Conservation (phyloP, 1,140 invertebrate species). For the Paracyclopina nana region DNA sequence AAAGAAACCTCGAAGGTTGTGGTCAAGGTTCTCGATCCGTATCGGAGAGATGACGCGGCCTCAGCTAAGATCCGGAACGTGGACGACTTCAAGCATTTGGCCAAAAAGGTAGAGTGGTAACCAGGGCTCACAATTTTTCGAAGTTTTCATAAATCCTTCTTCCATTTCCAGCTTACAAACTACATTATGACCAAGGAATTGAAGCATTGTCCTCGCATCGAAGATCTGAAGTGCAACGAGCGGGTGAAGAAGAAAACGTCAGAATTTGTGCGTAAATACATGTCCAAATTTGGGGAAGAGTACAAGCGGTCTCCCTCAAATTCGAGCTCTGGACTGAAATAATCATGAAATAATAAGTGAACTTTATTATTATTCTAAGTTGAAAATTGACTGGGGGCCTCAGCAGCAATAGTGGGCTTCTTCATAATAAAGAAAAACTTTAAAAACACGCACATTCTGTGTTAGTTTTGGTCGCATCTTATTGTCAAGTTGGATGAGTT, state of each 20-base stretch:
- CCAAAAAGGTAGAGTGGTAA: slow-evolving; percentile 59
- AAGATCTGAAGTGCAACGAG: slow-evolving; percentile 69
- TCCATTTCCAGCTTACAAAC: slow-evolving; percentile 61
- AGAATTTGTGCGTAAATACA: slow-evolving; percentile 87
- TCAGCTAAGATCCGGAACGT: slow-evolving; percentile 63
- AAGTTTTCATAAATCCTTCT: no score
- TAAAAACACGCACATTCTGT: no score
- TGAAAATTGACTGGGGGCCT: no score
- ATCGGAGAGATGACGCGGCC: slow-evolving; percentile 59
- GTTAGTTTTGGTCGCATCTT: no score
- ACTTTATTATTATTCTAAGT: no score
- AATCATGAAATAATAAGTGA: no score
- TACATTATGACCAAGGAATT: slow-evolving; percentile 90
- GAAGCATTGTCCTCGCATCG: slow-evolving; percentile 68
- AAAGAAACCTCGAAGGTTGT: slow-evolving; percentile 71
- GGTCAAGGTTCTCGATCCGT: slow-evolving; percentile 72
- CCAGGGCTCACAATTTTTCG: no score
- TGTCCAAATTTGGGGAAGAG: slow-evolving; percentile 60
- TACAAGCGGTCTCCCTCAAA: slow-evolving; percentile 27
- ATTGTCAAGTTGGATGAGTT: no score
- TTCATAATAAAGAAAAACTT: no score
- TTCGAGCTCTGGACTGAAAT: no score
- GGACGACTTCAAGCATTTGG: slow-evolving; percentile 87
- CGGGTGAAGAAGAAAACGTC: slow-evolving; percentile 79
- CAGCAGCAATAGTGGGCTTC: no score